Evolutionary conservation across 1,140 invertebrate genomes (phyloP).

Genomic region (Papilio polyxenes): DNA sequence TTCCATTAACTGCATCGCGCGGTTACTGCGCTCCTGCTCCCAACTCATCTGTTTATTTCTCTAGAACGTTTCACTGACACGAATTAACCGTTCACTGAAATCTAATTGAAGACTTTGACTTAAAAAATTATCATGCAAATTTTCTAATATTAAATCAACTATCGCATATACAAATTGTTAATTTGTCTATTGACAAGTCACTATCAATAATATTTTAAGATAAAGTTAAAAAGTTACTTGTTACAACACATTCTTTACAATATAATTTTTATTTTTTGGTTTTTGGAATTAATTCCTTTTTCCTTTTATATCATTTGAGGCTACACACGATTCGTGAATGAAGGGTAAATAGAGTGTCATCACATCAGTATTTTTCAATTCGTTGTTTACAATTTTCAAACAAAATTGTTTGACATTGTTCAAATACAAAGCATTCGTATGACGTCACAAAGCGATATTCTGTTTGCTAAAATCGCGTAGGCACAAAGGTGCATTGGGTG

Average conservation of each 20-base stretch:
- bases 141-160: background rate
- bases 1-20: slow-evolving; percentile 66
- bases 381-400: slow-evolving; percentile 2
- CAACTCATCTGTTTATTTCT: slow-evolving; percentile 62
- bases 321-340: background rate
- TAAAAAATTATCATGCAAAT: background rate
- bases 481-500: slow-evolving; percentile 65
- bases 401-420: slow-evolving; percentile 10
- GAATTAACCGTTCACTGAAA: slow-evolving; percentile 47
- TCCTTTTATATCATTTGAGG: background rate
- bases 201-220: no score
- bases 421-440: slow-evolving; percentile 16
- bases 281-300: background rate
- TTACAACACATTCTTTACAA: no score
- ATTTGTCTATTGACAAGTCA: no score
- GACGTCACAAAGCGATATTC: slow-evolving; percentile 51
- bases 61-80: slow-evolving; percentile 44
- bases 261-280: background rate
- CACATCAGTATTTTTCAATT: slow-evolving; percentile 1
- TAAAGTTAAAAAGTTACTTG: no score
- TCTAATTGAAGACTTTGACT: background rate
- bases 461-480: slow-evolving; percentile 66
- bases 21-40: slow-evolving; percentile 49
- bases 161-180: background rate
- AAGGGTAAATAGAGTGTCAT: background rate